phyloP scores from a whole-genome alignment of 2,888 invertebrate genomes.

The Phyto melanocephala region DNA sequence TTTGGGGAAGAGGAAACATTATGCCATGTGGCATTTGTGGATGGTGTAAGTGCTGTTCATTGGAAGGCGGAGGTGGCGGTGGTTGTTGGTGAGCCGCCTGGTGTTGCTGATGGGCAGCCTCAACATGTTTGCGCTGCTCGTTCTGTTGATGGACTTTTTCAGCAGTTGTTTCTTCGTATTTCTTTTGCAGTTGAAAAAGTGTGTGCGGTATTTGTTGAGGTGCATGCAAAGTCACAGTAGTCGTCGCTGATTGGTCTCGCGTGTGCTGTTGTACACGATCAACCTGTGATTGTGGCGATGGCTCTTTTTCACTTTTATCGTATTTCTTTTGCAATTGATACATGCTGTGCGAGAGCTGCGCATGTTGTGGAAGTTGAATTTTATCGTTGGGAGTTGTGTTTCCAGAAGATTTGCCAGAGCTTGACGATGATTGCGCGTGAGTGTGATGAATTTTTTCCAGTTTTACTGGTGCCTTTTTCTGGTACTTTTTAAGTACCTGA shows the following conservation, averaged over 20 bases:
- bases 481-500: slow-evolving; percentile 76
- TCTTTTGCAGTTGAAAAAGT: slow-evolving; percentile 74
- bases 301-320: slow-evolving; percentile 75
- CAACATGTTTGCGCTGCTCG: slow-evolving; percentile 75
- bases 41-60: slow-evolving; percentile 76
- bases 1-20: slow-evolving; percentile 76
- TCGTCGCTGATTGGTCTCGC: slow-evolving; percentile 53
- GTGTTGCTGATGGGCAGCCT: slow-evolving; percentile 74
- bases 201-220: slow-evolving; percentile 74
- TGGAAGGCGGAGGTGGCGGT: slow-evolving; percentile 74
- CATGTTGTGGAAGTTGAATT: slow-evolving; percentile 67
- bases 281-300: slow-evolving; percentile 74
- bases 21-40: slow-evolving; percentile 77
- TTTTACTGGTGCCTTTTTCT: slow-evolving; percentile 74
- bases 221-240: slow-evolving; percentile 69
- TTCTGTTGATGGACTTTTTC: slow-evolving; percentile 77
- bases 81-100: slow-evolving; percentile 71
- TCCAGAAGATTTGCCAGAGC: slow-evolving; percentile 61
- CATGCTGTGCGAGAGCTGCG: slow-evolving; percentile 75
- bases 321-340: slow-evolving; percentile 77
- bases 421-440: slow-evolving; percentile 67
- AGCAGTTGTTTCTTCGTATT: slow-evolving; percentile 69
- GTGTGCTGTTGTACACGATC: slow-evolving; percentile 72
- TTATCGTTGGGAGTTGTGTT: slow-evolving; percentile 69
- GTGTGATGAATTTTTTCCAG: slow-evolving; percentile 70